A percentile compares a stretch with the other conserved stretches of the same genome.
phyloP scores from a whole-genome alignment of 2,113 vertebrate genomes.

The Etheostoma cragini region DNA sequence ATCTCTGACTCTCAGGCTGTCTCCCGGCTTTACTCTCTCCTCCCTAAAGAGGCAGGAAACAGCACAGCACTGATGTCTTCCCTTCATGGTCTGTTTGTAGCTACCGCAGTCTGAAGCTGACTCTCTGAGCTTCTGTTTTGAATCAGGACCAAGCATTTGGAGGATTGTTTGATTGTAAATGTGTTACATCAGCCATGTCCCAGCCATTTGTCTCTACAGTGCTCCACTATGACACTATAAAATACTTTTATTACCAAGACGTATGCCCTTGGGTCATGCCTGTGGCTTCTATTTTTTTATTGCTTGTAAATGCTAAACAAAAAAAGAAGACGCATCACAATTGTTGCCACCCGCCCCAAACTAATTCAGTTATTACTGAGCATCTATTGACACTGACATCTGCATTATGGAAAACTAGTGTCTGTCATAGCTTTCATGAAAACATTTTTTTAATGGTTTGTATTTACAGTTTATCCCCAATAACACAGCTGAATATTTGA shows the following conservation, averaged over 20 bases:
- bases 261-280: conserved; percentile 18
- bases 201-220: conserved; percentile 27
- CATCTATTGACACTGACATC: not conserved
- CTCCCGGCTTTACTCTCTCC: conserved; percentile 58
- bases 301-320: conserved; percentile 32
- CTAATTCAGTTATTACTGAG: not conserved
- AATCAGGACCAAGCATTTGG: conserved; percentile 20
- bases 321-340: not conserved
- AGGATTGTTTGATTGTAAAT: conserved; percentile 33
- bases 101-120: conserved; percentile 38
- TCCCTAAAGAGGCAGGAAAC: conserved; percentile 62
- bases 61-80: conserved; percentile 63
- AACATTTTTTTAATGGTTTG: not conserved
- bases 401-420: not conserved
- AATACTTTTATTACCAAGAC: conserved; percentile 23
- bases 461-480: not conserved
- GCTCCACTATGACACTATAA: conserved; percentile 36
- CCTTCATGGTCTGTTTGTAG: conserved; percentile 70
- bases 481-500: not conserved
- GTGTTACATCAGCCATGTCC: not conserved
- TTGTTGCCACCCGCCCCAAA: not conserved
- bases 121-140: conserved; percentile 48
- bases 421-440: not conserved
- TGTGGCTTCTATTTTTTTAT: conserved; percentile 15
- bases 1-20: conserved; percentile 66